Base-by-base conservation (phyloP, 2,797 vertebrate species). In the Microcaecilia unicolor region DNA sequence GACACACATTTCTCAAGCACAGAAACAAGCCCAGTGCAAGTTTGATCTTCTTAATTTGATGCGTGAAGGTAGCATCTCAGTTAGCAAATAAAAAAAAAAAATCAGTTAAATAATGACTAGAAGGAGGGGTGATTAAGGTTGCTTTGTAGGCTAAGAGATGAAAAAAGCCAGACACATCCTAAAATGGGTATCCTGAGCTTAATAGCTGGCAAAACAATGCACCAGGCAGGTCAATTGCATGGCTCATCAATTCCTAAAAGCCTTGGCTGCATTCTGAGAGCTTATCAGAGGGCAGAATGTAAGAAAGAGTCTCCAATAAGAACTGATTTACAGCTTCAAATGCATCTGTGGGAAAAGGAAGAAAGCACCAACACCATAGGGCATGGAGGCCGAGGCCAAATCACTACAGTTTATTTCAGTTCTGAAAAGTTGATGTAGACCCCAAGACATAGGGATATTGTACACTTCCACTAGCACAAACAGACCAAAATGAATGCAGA, bases 221-320 rank as follows among this genome's bases (percentile, higher is more conserved):
- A 62, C 67, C 81, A 79, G 80, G 65, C 70, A 72, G 80, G 73
- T 81, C 74, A 79, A 44, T 72, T 77, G 72, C 67, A 78, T 57
- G 80, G 76, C 81, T 85, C 80, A 85, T 33, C 62, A 73, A 42
- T 61, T 81, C 68, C 69, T 81, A 76, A 85, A 81, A 83, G 74
- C 66, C 70, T 40, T 67, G 78, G 75, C 72, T 69, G 43, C 60
- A 65, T 73, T 70, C 70, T 60, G 67, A 55, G 61, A 76, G 70
- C 72, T 82, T 80, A 73, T 77, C 44, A 1, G 58, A 18, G 3
- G 64, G 48, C 65, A 69, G 58, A 55, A 36, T 67, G 41, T 51
- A 67, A 63, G 64, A 58, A 63, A n/a, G n/a, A n/a, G n/a, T n/a
- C 54, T 48, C 69, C 74, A 76, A 64, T 45, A 64, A 80, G 70